A percentile compares a stretch with the other conserved stretches of the same genome.
Conservation (phyloP, 2,113 vertebrate species). For the Lepidiolamprologus cunningtoni region DNA sequence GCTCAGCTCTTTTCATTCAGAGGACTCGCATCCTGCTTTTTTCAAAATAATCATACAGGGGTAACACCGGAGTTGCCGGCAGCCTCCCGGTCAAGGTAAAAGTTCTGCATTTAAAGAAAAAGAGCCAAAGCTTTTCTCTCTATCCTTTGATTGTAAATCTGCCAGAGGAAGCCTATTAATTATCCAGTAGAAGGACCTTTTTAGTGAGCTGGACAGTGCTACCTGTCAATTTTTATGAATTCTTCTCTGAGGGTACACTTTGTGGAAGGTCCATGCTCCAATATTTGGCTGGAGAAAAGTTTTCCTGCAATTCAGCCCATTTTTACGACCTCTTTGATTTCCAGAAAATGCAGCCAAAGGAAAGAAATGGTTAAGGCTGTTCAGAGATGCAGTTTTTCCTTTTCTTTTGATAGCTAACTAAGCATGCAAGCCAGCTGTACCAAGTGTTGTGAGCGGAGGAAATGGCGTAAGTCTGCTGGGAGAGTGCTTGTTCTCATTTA, state of each 20-base stretch:
- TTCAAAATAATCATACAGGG: constrained; percentile 19
- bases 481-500: constrained; percentile 4
- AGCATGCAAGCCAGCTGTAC: background rate
- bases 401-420: constrained; percentile 1
- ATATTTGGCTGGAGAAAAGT: constrained; percentile 26
- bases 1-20: background rate
- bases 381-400: background rate
- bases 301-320: constrained; percentile 8
- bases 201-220: constrained; percentile 11
- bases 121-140: constrained; percentile 1
- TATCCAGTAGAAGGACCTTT: constrained; percentile 43
- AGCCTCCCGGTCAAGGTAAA: constrained; percentile 27
- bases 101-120: constrained; percentile 21
- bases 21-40: constrained; percentile 2
- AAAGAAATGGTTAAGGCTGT: background rate
- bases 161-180: constrained; percentile 44
- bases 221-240: constrained; percentile 48
- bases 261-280: constrained; percentile 7
- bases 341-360: background rate
- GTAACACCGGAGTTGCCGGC: background rate
- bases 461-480: background rate
- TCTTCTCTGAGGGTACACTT: constrained; percentile 14
- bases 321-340: constrained; percentile 33
- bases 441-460: background rate
- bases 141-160: constrained; percentile 43